Conservation (phyloP, 2,888 invertebrate genomes). For the Drosophila quinaria region DNA sequence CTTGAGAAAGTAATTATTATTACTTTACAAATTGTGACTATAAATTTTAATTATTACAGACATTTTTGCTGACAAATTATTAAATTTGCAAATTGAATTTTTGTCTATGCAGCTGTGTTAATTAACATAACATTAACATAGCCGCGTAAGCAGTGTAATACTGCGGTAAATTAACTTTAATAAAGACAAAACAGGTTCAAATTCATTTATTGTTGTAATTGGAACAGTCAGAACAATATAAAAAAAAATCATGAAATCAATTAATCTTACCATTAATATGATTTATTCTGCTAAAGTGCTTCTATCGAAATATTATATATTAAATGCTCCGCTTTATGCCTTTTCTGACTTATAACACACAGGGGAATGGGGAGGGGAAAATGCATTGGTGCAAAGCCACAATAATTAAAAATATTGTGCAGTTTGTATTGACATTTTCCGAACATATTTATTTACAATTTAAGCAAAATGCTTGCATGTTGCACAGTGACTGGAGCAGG, state of each 20-base stretch:
- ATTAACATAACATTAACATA: constrained; percentile 9
- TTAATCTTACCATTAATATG: no score
- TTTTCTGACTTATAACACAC: constrained; percentile 24
- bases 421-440: constrained; percentile 59
- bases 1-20: constrained; percentile 5
- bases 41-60: constrained; percentile 11
- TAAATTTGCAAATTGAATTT: constrained; percentile 12
- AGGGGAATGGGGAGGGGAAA: background rate
- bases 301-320: background rate
- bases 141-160: background rate
- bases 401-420: constrained; percentile 35
- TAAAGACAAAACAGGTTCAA: background rate
- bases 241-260: no score
- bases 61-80: constrained; percentile 15
- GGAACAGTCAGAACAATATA: background rate
- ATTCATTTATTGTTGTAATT: constrained; percentile 5
- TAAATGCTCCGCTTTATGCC: background rate
- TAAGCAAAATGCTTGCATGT: constrained; percentile 59
- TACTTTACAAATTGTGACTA: constrained; percentile 7
- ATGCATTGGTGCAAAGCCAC: background rate
- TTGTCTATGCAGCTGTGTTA: background rate
- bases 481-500: constrained; percentile 31
- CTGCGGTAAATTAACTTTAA: background rate
- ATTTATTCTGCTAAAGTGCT: background rate
- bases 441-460: constrained; percentile 69